Evolutionary conservation across 2,888 invertebrate genomes (phyloP), one percentile per base, ranked within the genome.

Genomic region (Drosophila neutralis): DNA sequence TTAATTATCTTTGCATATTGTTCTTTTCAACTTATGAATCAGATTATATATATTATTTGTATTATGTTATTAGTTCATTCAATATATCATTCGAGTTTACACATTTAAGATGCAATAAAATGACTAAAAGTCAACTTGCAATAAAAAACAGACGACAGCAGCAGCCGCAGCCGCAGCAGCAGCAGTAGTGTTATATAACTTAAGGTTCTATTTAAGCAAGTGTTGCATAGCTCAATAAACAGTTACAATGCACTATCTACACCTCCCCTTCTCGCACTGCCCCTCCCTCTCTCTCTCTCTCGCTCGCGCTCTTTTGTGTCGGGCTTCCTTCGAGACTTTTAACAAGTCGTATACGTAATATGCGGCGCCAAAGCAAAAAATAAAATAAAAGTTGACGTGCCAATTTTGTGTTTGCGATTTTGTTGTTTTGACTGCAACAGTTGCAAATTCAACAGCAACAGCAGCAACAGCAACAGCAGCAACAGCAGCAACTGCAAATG

Each of bases 261-360:
- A 15, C 45, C 15, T 15, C n/a, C 2, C 11, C 8, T 4, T 2
- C 13, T 1, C 3, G 2, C 42, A 7, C 21, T 11, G 10, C 18
- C 11, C 18, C 11, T 11, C 10, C 10, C 40, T n/a, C 10, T 0
- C 27, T 27, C 27, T 27, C 2, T 11, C 11, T 7, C 7, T 0
- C 13, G 1, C 5, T 3, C 29, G n/a, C n/a, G n/a, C 15, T 49
- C 18, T 6, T 2, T n/a, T 35, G 21, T 13, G 2, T 29, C 11
- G 29, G 29, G 2, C 45, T 45, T 78, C 67, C 70, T 64, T 61
- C 53, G 53, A 67, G 59, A 53, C 60, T 36, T 33, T n/a, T 24
- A 57, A 60, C 66, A 27, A 35, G 51, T 52, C 66, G 60, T 38
- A 69, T 72, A 73, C 72, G 73, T 77, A 77, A 78, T 72, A 56